Evolutionary conservation across 2,797 vertebrate species (phyloP).

Genomic region (Siniperca undulata): DNA sequence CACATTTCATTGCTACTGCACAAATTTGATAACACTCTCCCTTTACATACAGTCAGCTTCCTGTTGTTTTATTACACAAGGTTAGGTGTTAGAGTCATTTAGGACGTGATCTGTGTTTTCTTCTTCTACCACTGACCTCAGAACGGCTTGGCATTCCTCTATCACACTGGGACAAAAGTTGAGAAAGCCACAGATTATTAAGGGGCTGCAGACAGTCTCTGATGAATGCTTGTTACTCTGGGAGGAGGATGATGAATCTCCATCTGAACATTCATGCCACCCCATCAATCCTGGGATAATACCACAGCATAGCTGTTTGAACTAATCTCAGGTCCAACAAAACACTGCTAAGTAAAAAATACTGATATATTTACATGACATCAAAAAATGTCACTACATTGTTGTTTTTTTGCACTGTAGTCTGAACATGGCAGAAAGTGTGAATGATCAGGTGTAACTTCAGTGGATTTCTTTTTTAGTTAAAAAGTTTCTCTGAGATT

Average conservation of each 20-base stretch:
- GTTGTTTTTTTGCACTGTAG: neutral
- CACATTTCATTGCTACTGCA: neutral
- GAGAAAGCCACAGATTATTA: slow-evolving; percentile 33
- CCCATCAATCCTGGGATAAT: neutral
- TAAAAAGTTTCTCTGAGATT: neutral
- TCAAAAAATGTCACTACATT: too few relatives aligned
- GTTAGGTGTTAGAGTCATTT: neutral
- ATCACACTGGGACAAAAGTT: slow-evolving; percentile 41
- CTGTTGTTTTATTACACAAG: slow-evolving; percentile 12
- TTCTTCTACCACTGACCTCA: slow-evolving; percentile 21
- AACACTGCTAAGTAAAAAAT: neutral
- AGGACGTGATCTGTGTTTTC: slow-evolving; percentile 25
- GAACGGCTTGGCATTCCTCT: slow-evolving; percentile 33
- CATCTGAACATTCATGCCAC: neutral
- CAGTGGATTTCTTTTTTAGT: too few relatives aligned
- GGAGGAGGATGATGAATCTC: slow-evolving; percentile 19
- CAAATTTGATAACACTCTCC: neutral
- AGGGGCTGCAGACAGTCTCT: neutral
- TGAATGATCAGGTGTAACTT: neutral
- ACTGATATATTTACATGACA: neutral
- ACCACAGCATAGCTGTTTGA: neutral
- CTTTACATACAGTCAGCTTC: slow-evolving; percentile 3
- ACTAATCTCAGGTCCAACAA: neutral
- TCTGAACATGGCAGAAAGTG: neutral
- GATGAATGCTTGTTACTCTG: neutral